Percentiles rank a stretch among this genome's conserved stretches.
Conservation (phyloP, 1,140 invertebrate genomes). For the Drosophila simulans region DNA sequence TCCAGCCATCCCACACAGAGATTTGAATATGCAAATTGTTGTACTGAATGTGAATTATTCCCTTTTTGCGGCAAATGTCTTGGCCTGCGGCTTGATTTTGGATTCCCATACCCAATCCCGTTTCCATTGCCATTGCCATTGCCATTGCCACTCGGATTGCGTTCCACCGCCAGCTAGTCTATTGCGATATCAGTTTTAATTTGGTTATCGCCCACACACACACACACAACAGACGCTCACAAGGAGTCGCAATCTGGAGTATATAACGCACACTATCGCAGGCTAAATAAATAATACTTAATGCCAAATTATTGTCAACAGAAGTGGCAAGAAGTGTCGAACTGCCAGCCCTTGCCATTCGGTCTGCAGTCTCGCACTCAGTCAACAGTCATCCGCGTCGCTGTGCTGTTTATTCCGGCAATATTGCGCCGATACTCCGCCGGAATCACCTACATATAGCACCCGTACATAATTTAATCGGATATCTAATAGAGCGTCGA, state of each 20-base stretch:
- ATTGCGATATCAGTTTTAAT: slow-evolving; percentile 72
- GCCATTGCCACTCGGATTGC: slow-evolving; percentile 2
- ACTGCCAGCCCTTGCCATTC: slow-evolving; percentile 44
- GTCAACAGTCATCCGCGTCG: slow-evolving; percentile 41
- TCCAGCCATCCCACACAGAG: neutral
- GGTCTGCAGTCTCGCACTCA: slow-evolving; percentile 31
- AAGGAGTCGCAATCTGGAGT: slow-evolving; percentile 39
- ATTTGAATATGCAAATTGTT: slow-evolving; percentile 33
- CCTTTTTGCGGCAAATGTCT: slow-evolving; percentile 9
- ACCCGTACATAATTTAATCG: slow-evolving; percentile 33
- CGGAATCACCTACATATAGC: neutral
- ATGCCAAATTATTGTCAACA: slow-evolving; percentile 76
- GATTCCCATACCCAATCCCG: neutral
- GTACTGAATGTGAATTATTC: slow-evolving; percentile 20
- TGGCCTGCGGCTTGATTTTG: slow-evolving; percentile 21
- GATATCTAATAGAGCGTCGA: slow-evolving; percentile 45
- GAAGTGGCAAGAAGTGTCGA: slow-evolving; percentile 65
- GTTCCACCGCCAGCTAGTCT: slow-evolving; percentile 63
- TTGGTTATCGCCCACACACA: slow-evolving; percentile 64
- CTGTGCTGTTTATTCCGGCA: slow-evolving; percentile 12
- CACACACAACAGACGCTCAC: neutral
- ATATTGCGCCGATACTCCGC: slow-evolving; percentile 3
- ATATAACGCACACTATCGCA: slow-evolving; percentile 56
- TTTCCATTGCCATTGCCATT: neutral
- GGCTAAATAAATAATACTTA: slow-evolving; percentile 76